phyloP scores from a whole-genome alignment of 2,113 vertebrate genomes.

The Paradoxurus hermaphroditus region DNA sequence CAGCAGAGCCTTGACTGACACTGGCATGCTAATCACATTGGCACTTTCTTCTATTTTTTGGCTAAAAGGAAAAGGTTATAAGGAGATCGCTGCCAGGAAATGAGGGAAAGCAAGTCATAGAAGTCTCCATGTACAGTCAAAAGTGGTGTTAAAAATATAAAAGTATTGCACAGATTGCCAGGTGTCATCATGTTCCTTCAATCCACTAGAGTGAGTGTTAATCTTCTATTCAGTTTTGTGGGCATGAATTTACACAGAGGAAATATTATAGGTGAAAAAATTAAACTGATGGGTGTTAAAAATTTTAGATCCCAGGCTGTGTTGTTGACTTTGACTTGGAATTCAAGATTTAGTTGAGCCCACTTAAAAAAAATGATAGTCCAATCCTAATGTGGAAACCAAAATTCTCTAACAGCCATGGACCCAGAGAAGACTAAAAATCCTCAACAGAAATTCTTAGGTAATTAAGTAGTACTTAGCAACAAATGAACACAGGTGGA shows the following conservation, averaged over 20 bases:
- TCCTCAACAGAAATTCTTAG: background rate
- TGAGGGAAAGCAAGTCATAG: background rate
- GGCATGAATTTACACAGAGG: background rate
- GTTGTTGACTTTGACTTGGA: constrained; percentile 14
- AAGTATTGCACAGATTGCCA: background rate
- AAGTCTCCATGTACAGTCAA: background rate
- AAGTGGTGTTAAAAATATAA: background rate
- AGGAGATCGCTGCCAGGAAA: background rate
- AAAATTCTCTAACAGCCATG: background rate
- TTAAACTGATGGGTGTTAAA: background rate
- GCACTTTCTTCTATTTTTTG: background rate
- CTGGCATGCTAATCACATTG: background rate
- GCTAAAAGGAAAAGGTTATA: background rate
- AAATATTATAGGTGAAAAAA: background rate
- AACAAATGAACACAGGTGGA: background rate
- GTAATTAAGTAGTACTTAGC: background rate
- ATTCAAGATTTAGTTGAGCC: background rate
- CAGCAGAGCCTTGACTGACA: background rate
- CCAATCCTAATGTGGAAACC: background rate
- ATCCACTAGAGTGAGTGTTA: background rate
- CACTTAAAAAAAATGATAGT: background rate
- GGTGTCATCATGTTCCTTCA: background rate
- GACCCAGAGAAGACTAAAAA: background rate
- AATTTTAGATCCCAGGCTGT: background rate
- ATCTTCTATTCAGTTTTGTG: background rate